Base-by-base conservation (phyloP, 2,888 invertebrate genomes). In the Fragum sueziense region DNA sequence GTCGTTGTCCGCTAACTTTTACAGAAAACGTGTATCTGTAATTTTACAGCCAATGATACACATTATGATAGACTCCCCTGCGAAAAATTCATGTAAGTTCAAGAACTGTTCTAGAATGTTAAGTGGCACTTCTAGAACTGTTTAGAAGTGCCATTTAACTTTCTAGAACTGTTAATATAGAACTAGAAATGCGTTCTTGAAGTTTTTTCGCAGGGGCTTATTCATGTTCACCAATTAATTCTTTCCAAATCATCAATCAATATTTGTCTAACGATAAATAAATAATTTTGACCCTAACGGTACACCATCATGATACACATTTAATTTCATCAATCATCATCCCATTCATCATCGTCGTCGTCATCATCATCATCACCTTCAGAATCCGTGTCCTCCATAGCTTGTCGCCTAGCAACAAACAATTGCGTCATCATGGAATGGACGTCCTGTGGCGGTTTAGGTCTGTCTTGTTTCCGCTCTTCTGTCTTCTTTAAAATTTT, bases 341-440 rank as follows among this genome's bases (percentile, higher is more conserved):
- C 65, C 65, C 65, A 65, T 11, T 65, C 65, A 34, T 62, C 62
- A 27, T 41, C 65, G 27, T 65, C 65, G 14, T 65, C 65, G 22
- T 65, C 65, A 41, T 65, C 65, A 37, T 65, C 65, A n/a, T 41
- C 37, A 41, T 65, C 65, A 65, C n/a, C 65, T 4, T 65, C 41
- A 1, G 37, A 37, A 11, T 65, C 65, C 25, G 65, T 27, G 65
- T 65, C 65, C 25, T 65, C 65, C 41, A 65, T 27, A 1, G 65
- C 65, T 20, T 41, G 65, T 37, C 65, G 41, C 9, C 65, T 33
- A 25, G 65, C 65, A 33, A 65, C 65, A 25, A 65, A 65, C 41
- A 65, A 20, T 65, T 37, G 22, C 33, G 65, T 65, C 65, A 65
- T 65, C 65, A 65, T 65, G 9, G 65, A 65, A 41, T 65, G 65